Base-by-base conservation (phyloP, 2,888 invertebrate genomes). In the Punctoribates punctum region DNA sequence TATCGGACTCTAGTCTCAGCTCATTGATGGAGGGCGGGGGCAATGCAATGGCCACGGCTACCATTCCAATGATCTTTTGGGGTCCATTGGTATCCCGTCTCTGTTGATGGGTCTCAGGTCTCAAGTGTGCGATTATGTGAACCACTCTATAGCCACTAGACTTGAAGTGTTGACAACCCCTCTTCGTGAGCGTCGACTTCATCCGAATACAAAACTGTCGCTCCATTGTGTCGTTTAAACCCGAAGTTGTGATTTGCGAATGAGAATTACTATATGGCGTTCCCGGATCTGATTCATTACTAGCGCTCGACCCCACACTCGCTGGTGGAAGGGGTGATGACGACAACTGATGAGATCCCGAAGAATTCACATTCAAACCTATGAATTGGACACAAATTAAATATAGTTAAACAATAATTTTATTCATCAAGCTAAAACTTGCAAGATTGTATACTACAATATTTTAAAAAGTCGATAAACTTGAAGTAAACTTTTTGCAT, bases 21-120 rank as follows among this genome's bases (percentile, higher is more conserved):
- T 97, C 97, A 84, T 97, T 96, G 80, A 97, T 94, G 79, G 95
- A 96, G 15, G 97, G 96, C 15, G 97, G 96, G 67, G 97, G 97
- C 80, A 97, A 87, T 13, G 96, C 97, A 81, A 97, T 96, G 80
- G 96, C 97, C 81, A 97, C 84, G 5, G 93, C 96, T 77, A 96
- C 95, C 91, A 96, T 92, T 29, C 96, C 96, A 81, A 97, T 74
- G 6, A 80, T 74, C 46, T 73, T 79, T 13, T 77, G 67, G 13
- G 38, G n/a, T 51, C 70, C 38, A 70, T 90, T 62, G 75, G 62
- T 74, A 79, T 80, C 38, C 27, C 73, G 76, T 70, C 65, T 20
- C 17, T 34, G 46, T 23, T 57, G 54, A 17, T 27, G 51, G 20
- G 54, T 46, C 27, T 77, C 76, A 5, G 74, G 94, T 83, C 96